Evolutionary conservation across 1,140 invertebrate genomes (phyloP).

Genomic region (Odontomachus brunneus): DNA sequence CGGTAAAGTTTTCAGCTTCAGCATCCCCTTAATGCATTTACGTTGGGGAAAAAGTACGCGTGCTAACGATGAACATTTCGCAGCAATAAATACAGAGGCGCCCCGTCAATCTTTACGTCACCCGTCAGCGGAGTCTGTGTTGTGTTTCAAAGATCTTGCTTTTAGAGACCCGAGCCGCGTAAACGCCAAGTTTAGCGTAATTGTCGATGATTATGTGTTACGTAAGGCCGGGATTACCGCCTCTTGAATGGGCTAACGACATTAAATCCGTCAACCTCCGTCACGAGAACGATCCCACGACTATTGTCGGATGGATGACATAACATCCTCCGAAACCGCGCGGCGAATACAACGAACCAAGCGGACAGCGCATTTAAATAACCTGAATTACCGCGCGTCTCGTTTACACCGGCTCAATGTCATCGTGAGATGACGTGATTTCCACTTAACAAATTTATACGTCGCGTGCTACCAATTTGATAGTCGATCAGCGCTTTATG

Average conservation of each 20-base stretch:
- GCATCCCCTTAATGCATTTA: too few relatives aligned
- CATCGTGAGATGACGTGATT: not conserved
- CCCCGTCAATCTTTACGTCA: not conserved
- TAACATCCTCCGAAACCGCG: conserved; percentile 30
- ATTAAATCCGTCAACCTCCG: conserved; percentile 51
- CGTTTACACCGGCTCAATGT: conserved; percentile 25
- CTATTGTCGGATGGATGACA: conserved; percentile 45
- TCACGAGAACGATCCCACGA: conserved; percentile 49
- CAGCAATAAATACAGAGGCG: not conserved
- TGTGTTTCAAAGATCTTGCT: not conserved
- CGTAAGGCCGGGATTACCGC: conserved; percentile 63
- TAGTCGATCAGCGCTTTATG: too few relatives aligned
- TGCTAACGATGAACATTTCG: not conserved
- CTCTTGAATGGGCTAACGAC: conserved; percentile 66
- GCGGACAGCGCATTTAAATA: conserved; percentile 13
- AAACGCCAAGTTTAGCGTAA: conserved; percentile 74
- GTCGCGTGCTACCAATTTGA: not conserved
- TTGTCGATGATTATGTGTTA: conserved; percentile 77
- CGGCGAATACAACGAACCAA: not conserved
- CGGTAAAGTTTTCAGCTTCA: too few relatives aligned
- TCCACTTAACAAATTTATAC: not conserved
- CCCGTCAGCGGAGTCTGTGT: not conserved
- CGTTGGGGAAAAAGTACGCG: conserved; percentile 12
- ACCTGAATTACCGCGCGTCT: conserved; percentile 5
- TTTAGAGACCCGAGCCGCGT: conserved; percentile 19